These are phyloP conservation scores for Horisme vitalbata DNA, from an alignment of 2,888 invertebrate species.

Conservation along the genomic window DNA sequence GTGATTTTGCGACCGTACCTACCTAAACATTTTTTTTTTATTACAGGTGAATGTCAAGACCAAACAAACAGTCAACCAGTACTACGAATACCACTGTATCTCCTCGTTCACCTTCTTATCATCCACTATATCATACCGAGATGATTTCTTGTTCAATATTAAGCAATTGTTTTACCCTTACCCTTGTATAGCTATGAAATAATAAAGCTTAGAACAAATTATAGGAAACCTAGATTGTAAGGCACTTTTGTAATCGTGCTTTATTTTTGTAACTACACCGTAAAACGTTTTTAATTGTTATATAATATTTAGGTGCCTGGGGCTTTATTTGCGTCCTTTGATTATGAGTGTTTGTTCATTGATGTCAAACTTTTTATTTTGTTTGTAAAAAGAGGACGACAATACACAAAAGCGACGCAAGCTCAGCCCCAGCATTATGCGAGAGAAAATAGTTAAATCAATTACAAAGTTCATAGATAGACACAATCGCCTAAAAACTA, in stretches of 20 bases:
- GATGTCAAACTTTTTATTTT: too few relatives aligned
- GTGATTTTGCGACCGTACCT: not conserved
- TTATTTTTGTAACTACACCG: conserved; percentile 43
- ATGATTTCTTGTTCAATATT: conserved; percentile 58
- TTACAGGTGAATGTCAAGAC: conserved; percentile 85
- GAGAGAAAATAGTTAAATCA: conserved; percentile 33
- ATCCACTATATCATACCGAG: conserved; percentile 67
- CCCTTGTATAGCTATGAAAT: conserved; percentile 53
- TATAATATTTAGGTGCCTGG: conserved; percentile 2
- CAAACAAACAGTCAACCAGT: conserved; percentile 59
- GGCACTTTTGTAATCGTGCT: conserved; percentile 40
- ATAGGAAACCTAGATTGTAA: conserved; percentile 39
- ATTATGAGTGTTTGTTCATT: too few relatives aligned
- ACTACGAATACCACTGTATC: conserved; percentile 50
- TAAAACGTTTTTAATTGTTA: conserved; percentile 28
- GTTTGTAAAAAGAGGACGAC: too few relatives aligned
- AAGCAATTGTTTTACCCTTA: conserved; percentile 35
- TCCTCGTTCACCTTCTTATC: conserved; percentile 45
- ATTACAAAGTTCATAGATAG: conserved; percentile 41
- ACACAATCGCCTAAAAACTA: conserved; percentile 41
- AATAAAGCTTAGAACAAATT: conserved; percentile 38
- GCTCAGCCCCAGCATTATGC: conserved; percentile 9
- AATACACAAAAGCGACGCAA: too few relatives aligned
- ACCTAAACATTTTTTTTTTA: not conserved
- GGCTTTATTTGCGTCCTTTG: too few relatives aligned